Percentiles rank a stretch among this genome's conserved stretches.
Evolutionary conservation across 2,797 vertebrate species (phyloP).

Genomic region (Karalla daura): DNA sequence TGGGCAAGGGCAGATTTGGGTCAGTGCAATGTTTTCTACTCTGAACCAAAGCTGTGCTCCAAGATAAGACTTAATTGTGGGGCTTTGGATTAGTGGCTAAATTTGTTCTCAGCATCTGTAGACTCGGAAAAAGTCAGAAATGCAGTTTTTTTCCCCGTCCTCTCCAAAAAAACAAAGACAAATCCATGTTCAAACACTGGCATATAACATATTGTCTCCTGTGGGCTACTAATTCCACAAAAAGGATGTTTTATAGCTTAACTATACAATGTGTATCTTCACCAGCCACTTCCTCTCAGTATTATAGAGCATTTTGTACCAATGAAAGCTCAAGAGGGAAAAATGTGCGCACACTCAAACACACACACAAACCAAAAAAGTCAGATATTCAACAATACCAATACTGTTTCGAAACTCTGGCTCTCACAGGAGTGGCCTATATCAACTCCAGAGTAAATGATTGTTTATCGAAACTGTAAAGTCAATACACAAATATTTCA

Average conservation of each 20-base stretch:
- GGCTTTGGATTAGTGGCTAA: slow-evolving; percentile 37
- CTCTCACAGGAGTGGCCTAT: slow-evolving; percentile 3
- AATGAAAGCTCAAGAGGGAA: background rate
- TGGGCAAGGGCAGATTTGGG: slow-evolving; percentile 58
- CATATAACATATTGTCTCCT: background rate
- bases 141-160: background rate
- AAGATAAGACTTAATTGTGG: slow-evolving; percentile 59
- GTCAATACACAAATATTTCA: slow-evolving; percentile 16
- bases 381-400: slow-evolving; percentile 2
- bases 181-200: background rate
- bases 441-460: slow-evolving; percentile 35
- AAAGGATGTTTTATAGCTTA: background rate
- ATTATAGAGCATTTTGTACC: background rate
- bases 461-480: slow-evolving; percentile 42
- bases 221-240: background rate
- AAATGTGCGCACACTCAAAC: slow-evolving; percentile 2
- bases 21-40: slow-evolving; percentile 60
- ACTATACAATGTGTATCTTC: background rate
- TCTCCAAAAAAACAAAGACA: background rate
- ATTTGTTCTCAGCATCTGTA: slow-evolving; percentile 31
- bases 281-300: background rate
- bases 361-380: too few relatives aligned
- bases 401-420: slow-evolving; percentile 9
- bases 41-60: slow-evolving; percentile 42
- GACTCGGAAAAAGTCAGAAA: background rate